Percentiles rank a stretch among this genome's conserved stretches.
These are phyloP conservation scores for Zosterops pallidus DNA, from an alignment of 2,113 vertebrate species.

Conservation along the genomic window DNA sequence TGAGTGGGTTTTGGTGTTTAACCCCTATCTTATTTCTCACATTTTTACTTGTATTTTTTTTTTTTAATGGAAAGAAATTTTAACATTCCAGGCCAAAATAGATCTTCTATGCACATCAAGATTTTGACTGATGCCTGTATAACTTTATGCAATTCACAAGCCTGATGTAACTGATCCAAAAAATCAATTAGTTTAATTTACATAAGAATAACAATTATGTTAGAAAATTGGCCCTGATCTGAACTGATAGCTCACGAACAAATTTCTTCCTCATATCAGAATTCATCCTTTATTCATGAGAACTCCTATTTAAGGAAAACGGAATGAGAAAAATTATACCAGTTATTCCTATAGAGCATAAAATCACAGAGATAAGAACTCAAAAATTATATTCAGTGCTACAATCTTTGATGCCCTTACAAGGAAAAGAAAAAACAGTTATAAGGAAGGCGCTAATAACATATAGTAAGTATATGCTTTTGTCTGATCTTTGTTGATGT, in stretches of 20 bases:
- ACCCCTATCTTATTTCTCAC: fast-evolving
- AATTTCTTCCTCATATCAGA: background rate
- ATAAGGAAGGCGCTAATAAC: background rate
- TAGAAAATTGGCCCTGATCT: background rate
- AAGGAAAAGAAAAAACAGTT: background rate
- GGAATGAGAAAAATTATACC: background rate
- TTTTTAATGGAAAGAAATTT: background rate
- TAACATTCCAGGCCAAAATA: background rate
- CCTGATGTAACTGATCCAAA: background rate
- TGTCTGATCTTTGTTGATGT: background rate
- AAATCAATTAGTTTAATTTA: background rate
- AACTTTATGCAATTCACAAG: background rate
- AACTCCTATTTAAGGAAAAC: background rate
- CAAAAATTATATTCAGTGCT: background rate
- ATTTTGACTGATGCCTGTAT: background rate
- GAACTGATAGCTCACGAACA: background rate
- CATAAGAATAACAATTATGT: background rate
- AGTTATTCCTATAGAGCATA: background rate
- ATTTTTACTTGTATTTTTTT: background rate
- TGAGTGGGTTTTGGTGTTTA: background rate
- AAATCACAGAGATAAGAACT: background rate
- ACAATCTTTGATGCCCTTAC: background rate
- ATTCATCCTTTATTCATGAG: background rate
- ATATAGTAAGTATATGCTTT: background rate
- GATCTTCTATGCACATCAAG: background rate